phyloP scores from a whole-genome alignment of 2,888 invertebrate species.

The Drosophila greeni region DNA sequence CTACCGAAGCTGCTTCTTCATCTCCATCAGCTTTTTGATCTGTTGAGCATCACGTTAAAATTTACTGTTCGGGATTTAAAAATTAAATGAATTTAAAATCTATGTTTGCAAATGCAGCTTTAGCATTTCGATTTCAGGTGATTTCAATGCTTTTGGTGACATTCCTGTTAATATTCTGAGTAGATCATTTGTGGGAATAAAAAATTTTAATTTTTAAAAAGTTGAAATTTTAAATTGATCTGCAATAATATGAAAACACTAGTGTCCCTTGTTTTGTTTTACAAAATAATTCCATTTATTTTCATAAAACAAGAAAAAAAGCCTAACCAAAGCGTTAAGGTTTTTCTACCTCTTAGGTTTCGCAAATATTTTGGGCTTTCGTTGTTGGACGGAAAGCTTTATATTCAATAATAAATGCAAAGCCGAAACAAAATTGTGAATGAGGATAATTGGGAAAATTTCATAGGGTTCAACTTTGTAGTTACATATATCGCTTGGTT shows the following conservation, averaged over 20 bases:
- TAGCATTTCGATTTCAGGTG: not conserved
- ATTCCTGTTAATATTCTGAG: conserved; percentile 10
- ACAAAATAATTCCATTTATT: not conserved
- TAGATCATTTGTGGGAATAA: conserved; percentile 4
- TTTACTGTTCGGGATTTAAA: not conserved
- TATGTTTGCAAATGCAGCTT: not conserved
- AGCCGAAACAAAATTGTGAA: conserved; percentile 25
- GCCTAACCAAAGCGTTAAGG: not conserved
- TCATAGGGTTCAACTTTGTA: conserved; percentile 3
- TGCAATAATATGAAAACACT: not conserved
- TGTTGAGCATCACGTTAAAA: conserved; percentile 10
- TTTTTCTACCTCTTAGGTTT: not conserved
- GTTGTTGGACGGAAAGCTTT: conserved; percentile 47
- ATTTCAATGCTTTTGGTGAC: not conserved
- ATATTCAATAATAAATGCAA: conserved; percentile 44
- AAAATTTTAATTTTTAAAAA: not conserved
- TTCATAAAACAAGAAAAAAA: not conserved
- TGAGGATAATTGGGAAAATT: conserved; percentile 4
- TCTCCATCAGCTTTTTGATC: too few species aligned
- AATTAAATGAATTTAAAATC: not conserved
- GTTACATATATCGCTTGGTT: not conserved
- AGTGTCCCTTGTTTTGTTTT: not conserved
- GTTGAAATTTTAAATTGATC: not conserved
- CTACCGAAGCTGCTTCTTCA: too few species aligned
- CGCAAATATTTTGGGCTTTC: conserved; percentile 45